Conservation (phyloP, 1,140 invertebrate species). For the Probaryconus sp. region DNA sequence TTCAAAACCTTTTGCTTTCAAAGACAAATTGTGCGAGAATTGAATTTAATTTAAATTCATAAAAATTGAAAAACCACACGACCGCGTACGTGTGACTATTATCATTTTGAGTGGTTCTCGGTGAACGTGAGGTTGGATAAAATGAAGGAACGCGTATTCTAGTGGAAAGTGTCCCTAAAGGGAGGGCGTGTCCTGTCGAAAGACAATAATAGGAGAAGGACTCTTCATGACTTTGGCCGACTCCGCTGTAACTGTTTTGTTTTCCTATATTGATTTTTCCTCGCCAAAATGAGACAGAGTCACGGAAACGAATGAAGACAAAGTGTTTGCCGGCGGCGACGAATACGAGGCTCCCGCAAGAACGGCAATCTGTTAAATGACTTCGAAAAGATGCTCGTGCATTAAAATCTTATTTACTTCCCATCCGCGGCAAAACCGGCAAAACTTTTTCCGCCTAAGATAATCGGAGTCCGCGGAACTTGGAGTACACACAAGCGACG, state of each 20-base stretch:
- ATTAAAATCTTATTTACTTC: slow-evolving; percentile 63
- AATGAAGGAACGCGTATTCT: no score
- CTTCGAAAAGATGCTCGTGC: slow-evolving; percentile 61
- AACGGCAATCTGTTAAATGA: slow-evolving; percentile 63
- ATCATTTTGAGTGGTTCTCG: no score
- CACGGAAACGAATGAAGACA: slow-evolving; percentile 51
- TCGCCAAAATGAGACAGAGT: slow-evolving; percentile 31
- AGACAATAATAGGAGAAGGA: slow-evolving; percentile 5
- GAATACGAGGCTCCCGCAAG: slow-evolving; percentile 49
- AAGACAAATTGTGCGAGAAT: no score
- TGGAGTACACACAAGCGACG: slow-evolving; percentile 54
- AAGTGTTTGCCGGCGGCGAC: slow-evolving; percentile 39
- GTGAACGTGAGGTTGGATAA: no score
- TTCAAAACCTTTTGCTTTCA: no score
- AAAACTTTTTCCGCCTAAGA: slow-evolving; percentile 59
- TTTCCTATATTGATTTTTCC: slow-evolving; percentile 51
- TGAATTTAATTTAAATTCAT: no score
- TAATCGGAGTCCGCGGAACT: slow-evolving; percentile 57
- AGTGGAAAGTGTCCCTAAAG: no score
- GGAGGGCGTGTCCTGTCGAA: no score
- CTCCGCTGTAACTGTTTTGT: slow-evolving; percentile 39
- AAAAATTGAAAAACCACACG: no score
- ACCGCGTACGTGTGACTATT: no score
- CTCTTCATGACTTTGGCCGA: slow-evolving; percentile 7
- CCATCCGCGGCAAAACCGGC: slow-evolving; percentile 49